Evolutionary conservation across 2,113 vertebrate genomes (phyloP).

Genomic region (Rhinopomastus cyanomelas): DNA sequence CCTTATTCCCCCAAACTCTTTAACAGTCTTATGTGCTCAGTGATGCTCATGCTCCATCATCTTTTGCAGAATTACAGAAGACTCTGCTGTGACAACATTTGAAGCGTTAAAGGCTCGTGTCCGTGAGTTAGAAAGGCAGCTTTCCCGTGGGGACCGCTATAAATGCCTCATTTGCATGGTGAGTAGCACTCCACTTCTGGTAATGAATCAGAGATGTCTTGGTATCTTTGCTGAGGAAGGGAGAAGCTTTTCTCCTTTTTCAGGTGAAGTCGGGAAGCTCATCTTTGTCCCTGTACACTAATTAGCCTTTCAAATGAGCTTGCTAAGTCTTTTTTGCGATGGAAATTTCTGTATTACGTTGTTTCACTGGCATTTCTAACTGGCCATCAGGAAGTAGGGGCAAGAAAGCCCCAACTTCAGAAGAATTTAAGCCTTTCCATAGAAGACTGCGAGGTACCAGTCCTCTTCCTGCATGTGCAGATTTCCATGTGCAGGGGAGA

Average conservation of each 20-base stretch:
- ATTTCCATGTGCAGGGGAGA: not conserved
- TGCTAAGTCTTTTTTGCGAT: not conserved
- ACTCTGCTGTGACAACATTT: conserved; percentile 95
- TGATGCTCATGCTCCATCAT: conserved; percentile 42
- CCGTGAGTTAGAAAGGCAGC: conserved; percentile 97
- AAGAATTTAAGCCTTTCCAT: not conserved
- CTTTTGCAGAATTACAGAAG: conserved; percentile 90
- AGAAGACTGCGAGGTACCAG: not conserved
- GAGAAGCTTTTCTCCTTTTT: not conserved
- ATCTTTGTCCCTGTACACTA: not conserved
- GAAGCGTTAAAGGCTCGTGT: conserved; percentile 99
- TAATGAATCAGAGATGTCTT: conserved; percentile 67
- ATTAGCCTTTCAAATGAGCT: not conserved
- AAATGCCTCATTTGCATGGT: conserved; percentile 99
- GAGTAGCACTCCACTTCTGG: conserved; percentile 72
- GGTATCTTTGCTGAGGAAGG: not conserved
- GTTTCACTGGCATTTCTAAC: not conserved
- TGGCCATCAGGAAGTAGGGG: not conserved
- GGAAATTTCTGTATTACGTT: not conserved
- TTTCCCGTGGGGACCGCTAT: conserved; percentile 96
- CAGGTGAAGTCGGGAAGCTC: not conserved
- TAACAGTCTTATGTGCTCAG: not conserved
- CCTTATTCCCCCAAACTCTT: not conserved
- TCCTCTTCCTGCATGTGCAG: not conserved
- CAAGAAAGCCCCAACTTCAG: not conserved